Base-by-base conservation (phyloP, 2,888 invertebrate species). In the Drosophila incognita region DNA sequence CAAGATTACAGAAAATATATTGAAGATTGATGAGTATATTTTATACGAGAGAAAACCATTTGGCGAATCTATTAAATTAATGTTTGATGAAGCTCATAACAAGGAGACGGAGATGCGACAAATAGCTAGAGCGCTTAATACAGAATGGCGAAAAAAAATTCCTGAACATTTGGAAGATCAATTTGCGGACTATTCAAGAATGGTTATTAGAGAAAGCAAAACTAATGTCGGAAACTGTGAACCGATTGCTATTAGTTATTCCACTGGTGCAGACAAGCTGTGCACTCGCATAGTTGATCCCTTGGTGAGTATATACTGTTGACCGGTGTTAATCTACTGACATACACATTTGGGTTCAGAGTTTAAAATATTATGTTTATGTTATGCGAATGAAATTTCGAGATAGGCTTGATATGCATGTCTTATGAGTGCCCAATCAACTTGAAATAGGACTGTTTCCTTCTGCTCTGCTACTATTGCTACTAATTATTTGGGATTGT, bases 211-310 rank as follows among this genome's bases (percentile, higher is more conserved):
- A 18, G 94, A 95, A 51, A 95, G 96, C 8, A 92, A 94, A 60
- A 91, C 93, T 38, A 94, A 94, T 42, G 95, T 97, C 78, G 98
- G 97, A 1, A 94, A 94, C 86, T 98, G 98, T 93, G 96, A 95
- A 33, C 97, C 98, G 29, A 93, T 98, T 58, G 97, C 96, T 74
- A 94, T 95, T 88, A 96, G 96, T 6, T 95, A 96, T 92, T 96
- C 98, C 92, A 95, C 96, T 40, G 95, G 97, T 4, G 93, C 97
- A 40, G 96, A 96, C 81, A 94, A 96, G 62, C 94, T 95, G 69
- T 99, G 98, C 93, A 95, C 95, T 90, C 96, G 95, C 92, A 94
- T 98, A 74, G 94, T 98, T 49, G 94, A 97, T 94, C 98, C 98
- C 66, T 95, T 96, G 93, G 98, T 98, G 93, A 95, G 96, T 95